These are phyloP conservation scores for Sminthurides bifidus DNA, from an alignment of 1,140 invertebrate genomes.

Conservation along the genomic window DNA sequence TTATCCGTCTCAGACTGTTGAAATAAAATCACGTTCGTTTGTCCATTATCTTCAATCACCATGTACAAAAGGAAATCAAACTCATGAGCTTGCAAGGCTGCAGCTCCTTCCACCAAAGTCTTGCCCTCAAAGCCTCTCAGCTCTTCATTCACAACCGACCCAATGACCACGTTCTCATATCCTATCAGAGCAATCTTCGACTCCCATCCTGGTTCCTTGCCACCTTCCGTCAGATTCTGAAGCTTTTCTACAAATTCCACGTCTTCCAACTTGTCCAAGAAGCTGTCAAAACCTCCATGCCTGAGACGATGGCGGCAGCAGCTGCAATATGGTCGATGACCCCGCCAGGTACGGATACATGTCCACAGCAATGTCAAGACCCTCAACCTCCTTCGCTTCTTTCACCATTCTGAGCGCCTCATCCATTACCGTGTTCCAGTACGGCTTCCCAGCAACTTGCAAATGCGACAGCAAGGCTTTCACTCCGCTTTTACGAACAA, in stretches of 20 bases:
- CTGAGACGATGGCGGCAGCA: constrained; percentile 23
- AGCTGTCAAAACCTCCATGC: constrained; percentile 15
- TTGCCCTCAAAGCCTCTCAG: constrained; percentile 17
- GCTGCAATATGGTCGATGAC: constrained; percentile 23
- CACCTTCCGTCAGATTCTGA: constrained; percentile 19
- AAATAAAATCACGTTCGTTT: constrained; percentile 26
- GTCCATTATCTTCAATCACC: constrained; percentile 14
- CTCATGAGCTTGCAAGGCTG: constrained; percentile 4
- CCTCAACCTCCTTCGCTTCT: constrained; percentile 10
- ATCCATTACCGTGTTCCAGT: constrained; percentile 19
- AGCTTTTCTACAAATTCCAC: constrained; percentile 8
- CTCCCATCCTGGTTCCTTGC: constrained; percentile 26
- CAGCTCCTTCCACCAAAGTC: constrained; percentile 7
- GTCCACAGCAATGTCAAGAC: constrained; percentile 23
- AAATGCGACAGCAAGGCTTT: constrained; percentile 24
- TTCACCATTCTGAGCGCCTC: constrained; percentile 15
- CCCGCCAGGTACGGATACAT: constrained; percentile 29
- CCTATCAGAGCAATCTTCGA: constrained; percentile 24
- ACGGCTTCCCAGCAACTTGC: constrained; percentile 27
- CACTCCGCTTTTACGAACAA: constrained; percentile 18
- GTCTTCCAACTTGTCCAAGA: constrained; percentile 15
- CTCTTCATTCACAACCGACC: constrained; percentile 11
- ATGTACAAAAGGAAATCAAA: constrained; percentile 21
- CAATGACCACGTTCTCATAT: constrained; percentile 22
- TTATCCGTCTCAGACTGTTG: constrained; percentile 22